Conservation (phyloP, 2,797 vertebrate species). For the Chlorospingus semifuscus region DNA sequence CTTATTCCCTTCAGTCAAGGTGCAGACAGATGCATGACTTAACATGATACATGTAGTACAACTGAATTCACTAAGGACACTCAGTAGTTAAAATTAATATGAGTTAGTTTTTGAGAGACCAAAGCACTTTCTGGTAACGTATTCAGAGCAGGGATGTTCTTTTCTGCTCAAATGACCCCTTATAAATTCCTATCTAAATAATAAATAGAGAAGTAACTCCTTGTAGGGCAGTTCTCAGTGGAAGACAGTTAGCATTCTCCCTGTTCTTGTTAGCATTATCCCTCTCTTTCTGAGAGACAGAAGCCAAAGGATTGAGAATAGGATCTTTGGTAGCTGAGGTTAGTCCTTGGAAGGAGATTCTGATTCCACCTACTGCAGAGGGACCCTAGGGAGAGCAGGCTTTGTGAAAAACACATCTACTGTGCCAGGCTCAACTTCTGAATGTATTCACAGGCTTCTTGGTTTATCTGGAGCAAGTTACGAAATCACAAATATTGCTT, state of each 20-base stretch:
- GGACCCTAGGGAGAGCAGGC: neutral
- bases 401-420: neutral
- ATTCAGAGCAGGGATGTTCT: neutral
- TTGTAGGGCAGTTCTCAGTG: neutral
- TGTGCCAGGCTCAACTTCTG: neutral
- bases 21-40: neutral
- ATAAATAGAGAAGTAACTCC: neutral
- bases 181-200: neutral
- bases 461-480: neutral
- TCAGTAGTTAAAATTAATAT: neutral
- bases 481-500: neutral
- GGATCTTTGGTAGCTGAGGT: neutral
- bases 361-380: neutral
- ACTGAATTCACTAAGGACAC: neutral
- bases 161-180: neutral
- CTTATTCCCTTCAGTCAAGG: neutral
- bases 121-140: neutral
- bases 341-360: neutral
- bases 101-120: neutral
- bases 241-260: neutral
- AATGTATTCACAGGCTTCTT: neutral
- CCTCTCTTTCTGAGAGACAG: neutral
- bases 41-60: neutral
- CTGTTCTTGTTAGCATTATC: neutral
- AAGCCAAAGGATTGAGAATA: neutral